Conservation (phyloP, 2,113 vertebrate species). For the Empidonax alnorum region DNA sequence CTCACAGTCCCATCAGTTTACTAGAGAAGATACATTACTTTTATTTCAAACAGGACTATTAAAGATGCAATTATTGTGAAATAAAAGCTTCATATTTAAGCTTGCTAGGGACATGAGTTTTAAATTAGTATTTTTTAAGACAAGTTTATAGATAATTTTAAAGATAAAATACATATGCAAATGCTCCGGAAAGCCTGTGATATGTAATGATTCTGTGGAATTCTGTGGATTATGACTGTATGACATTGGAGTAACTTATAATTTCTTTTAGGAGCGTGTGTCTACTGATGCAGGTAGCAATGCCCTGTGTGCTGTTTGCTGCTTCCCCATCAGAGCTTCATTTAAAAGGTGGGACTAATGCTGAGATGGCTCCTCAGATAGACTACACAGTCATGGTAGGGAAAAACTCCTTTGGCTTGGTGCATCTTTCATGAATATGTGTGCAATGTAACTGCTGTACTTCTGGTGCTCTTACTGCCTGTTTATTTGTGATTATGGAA, state of each 20-base stretch:
- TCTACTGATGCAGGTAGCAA: constrained; percentile 91
- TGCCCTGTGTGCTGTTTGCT: constrained; percentile 91
- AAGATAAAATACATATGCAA: neutral
- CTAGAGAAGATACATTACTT: neutral
- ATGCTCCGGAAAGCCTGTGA: neutral
- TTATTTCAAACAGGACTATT: neutral
- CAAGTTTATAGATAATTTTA: neutral
- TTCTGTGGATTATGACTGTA: neutral
- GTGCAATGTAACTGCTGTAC: neutral
- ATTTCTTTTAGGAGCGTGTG: constrained; percentile 88
- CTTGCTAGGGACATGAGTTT: neutral
- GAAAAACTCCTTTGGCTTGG: neutral
- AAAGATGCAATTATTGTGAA: neutral
- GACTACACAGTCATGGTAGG: constrained; percentile 91
- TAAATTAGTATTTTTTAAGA: neutral
- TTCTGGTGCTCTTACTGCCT: neutral
- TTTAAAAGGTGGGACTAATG: constrained; percentile 95
- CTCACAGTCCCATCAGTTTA: neutral
- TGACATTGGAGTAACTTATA: neutral
- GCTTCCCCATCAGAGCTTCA: constrained; percentile 84
- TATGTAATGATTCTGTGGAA: neutral
- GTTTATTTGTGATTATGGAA: neutral
- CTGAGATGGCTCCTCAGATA: constrained; percentile 98
- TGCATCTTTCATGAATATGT: neutral
- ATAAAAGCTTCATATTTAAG: neutral